These are phyloP conservation scores for Ethmia dodecea DNA, from an alignment of 2,888 invertebrate genomes.

Conservation along the genomic window DNA sequence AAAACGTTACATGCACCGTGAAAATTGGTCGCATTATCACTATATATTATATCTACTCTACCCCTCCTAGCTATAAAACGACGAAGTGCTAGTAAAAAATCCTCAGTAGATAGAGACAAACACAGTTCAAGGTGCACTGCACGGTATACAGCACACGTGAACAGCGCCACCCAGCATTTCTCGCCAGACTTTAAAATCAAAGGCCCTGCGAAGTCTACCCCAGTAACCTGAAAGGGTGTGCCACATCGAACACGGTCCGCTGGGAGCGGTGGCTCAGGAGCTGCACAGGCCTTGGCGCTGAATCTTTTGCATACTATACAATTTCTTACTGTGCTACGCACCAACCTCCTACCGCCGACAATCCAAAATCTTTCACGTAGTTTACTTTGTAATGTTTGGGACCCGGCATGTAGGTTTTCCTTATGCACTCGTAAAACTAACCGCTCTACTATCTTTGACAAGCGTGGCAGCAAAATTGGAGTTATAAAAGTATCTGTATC, in stretches of 20 bases:
- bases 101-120: slow-evolving; percentile 6
- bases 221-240: slow-evolving; percentile 3
- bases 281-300: neutral
- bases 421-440: slow-evolving; percentile 2
- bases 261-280: slow-evolving; percentile 2
- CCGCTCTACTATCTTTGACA: slow-evolving; percentile 4
- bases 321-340: neutral
- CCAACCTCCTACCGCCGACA: slow-evolving; percentile 1
- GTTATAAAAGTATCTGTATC: too few species aligned
- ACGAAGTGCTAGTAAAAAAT: neutral
- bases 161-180: slow-evolving; percentile 12
- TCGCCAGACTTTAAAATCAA: neutral
- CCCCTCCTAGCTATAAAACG: slow-evolving; percentile 1
- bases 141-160: slow-evolving; percentile 9
- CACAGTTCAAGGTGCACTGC: slow-evolving; percentile 9
- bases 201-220: slow-evolving; percentile 11
- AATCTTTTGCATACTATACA: slow-evolving; percentile 8
- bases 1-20: too few species aligned
- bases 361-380: slow-evolving; percentile 8
- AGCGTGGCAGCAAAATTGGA: too few species aligned
- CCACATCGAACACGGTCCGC: slow-evolving; percentile 3
- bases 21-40: slow-evolving; percentile 11
- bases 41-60: slow-evolving; percentile 1
- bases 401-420: slow-evolving; percentile 6
- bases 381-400: slow-evolving; percentile 1